phyloP scores from a whole-genome alignment of 2,797 vertebrate genomes.

The Enteromius mattozi region DNA sequence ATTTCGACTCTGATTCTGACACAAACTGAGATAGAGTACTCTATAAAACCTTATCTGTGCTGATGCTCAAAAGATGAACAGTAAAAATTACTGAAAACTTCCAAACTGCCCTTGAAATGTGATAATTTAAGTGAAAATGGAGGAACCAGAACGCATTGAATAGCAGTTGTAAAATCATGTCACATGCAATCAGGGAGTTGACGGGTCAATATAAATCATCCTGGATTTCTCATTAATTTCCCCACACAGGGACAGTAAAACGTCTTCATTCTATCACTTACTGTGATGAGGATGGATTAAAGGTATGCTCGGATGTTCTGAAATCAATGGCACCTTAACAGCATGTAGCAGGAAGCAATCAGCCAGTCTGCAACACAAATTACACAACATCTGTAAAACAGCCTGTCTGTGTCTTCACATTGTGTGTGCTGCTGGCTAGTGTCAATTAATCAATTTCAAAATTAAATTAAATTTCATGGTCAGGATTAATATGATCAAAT shows the following conservation, averaged over 20 bases:
- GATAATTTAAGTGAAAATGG: slow-evolving; percentile 33
- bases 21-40: slow-evolving; percentile 27
- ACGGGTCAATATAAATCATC: slow-evolving; percentile 66
- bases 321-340: slow-evolving; percentile 32
- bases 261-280: slow-evolving; percentile 66
- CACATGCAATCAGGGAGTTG: slow-evolving; percentile 60
- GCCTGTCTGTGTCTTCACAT: slow-evolving; percentile 18
- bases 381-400: slow-evolving; percentile 31
- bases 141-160: slow-evolving; percentile 29
- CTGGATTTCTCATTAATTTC: slow-evolving; percentile 61
- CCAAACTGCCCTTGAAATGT: slow-evolving; percentile 58
- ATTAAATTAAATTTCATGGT: neutral
- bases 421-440: neutral
- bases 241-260: slow-evolving; percentile 58
- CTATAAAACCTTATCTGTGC: slow-evolving; percentile 20
- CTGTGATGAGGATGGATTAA: slow-evolving; percentile 67
- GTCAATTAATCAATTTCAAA: neutral
- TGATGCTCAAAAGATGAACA: slow-evolving; percentile 45
- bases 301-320: slow-evolving; percentile 26
- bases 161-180: slow-evolving; percentile 62
- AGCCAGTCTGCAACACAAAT: neutral
- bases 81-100: slow-evolving; percentile 21
- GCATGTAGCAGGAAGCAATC: slow-evolving; percentile 21
- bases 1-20: slow-evolving; percentile 26
- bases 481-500: neutral